Evolutionary conservation across 2,797 vertebrate genomes (phyloP).

Genomic region (Chelidonichthys spinosus): DNA sequence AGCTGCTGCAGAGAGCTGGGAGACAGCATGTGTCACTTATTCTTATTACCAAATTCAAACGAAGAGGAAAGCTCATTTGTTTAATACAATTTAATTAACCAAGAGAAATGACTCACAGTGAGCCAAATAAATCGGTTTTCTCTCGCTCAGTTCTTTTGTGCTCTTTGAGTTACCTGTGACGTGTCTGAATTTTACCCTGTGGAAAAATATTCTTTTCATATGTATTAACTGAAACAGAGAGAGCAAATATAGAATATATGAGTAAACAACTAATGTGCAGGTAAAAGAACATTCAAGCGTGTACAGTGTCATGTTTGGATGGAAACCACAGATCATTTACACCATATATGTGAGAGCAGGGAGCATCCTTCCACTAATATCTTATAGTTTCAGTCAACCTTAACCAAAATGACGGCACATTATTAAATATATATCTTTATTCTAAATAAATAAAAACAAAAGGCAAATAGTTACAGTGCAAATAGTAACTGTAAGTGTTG

Average conservation of each 20-base stretch:
- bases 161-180: not conserved
- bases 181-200: not conserved
- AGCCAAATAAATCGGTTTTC: not conserved
- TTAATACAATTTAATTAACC: not conserved
- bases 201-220: not conserved
- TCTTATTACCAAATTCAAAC: not conserved
- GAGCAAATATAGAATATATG: not conserved
- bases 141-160: not conserved
- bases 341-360: not conserved
- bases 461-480: slow-evolving; percentile 23
- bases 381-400: no score
- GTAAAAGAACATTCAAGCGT: not conserved
- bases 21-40: not conserved
- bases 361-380: not conserved
- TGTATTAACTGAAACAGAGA: not conserved
- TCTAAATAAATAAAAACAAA: slow-evolving; percentile 40
- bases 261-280: not conserved
- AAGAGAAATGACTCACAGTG: not conserved
- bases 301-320: no score
- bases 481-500: not conserved
- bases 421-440: slow-evolving; percentile 61
- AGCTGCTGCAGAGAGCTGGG: not conserved
- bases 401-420: slow-evolving; percentile 13
- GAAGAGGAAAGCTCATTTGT: not conserved
- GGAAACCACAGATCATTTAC: no score